A percentile compares a stretch with the other conserved stretches of the same genome.
phyloP scores from a whole-genome alignment of 2,888 invertebrate species.

The Thera obeliscata region DNA sequence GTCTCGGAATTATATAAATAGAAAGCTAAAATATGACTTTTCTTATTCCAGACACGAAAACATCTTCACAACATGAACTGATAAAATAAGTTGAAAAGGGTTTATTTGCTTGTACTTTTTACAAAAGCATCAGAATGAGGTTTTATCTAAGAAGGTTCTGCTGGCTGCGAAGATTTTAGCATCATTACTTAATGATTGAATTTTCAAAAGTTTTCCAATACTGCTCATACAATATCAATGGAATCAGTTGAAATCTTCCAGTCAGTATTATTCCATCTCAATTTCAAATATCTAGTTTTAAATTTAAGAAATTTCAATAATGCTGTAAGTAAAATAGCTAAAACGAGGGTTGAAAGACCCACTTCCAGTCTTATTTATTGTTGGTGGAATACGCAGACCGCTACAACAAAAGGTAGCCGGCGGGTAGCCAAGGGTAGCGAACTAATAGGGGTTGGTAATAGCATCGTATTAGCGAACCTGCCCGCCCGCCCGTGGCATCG shows the following conservation, averaged over 20 bases:
- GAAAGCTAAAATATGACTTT: neutral
- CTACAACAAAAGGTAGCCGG: slow-evolving; percentile 18
- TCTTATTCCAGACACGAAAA: slow-evolving; percentile 4
- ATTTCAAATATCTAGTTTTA: neutral
- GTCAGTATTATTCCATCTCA: slow-evolving; percentile 1
- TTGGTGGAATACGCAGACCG: slow-evolving; percentile 11
- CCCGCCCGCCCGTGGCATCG: slow-evolving; percentile 10
- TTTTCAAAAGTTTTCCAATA: slow-evolving; percentile 10
- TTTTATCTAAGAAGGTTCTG: neutral
- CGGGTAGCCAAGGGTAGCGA: slow-evolving; percentile 14
- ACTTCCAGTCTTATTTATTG: slow-evolving; percentile 11
- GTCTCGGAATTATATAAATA: neutral
- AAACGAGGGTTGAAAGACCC: slow-evolving; percentile 4
- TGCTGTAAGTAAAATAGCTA: neutral
- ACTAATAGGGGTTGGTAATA: slow-evolving; percentile 21
- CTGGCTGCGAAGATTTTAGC: slow-evolving; percentile 1
- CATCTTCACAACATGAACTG: neutral
- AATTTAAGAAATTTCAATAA: neutral
- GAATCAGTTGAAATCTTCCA: slow-evolving; percentile 1
- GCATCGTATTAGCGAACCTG: slow-evolving; percentile 21
- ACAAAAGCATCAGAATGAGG: neutral
- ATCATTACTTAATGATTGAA: slow-evolving; percentile 8
- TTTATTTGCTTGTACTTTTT: neutral
- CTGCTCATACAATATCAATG: neutral
- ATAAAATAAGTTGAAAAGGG: neutral